Evolutionary conservation across 1,140 invertebrate genomes (phyloP), one percentile per base, ranked within the genome.

Genomic region (Drosophila sproati): DNA sequence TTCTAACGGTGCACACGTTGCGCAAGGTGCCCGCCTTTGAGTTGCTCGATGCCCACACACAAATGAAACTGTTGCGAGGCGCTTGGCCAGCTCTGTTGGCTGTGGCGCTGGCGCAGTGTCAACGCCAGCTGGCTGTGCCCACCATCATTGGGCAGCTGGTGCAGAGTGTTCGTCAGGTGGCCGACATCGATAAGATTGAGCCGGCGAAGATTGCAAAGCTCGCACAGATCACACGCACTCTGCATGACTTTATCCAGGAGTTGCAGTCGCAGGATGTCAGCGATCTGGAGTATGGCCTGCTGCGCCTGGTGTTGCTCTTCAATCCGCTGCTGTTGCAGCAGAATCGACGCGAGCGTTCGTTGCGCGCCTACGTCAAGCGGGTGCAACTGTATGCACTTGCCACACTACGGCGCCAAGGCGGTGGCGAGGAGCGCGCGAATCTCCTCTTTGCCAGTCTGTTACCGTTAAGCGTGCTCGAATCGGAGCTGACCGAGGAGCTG

Each of bases 81-180:
- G 97, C 96, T 82, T 99, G 98, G 98, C 95, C 97, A 88, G 97
- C 99, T 91, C 92, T 99, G 61, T 98, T 99, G 93, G 96, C 96
- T 3, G 93, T 99, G 12, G 98, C 98, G 5, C 94, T 99, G 63
- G 96, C 97, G 2, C 98, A 99, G 92, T 98, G 97, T 92, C 85
- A 88, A 32, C 94, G 96, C 32, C 95, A 95, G 51, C 93, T 98
- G 87, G 97, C 96, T 39, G 93, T 98, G 51, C 94, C 95, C 35
- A 96, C 96, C 66, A 98, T 98, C 80, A 93, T 98, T 48, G 95
- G 95, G 39, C 96, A 97, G 54, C 96, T 98, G 77, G 94, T 97
- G 64, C 93, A 94, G 29, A 95, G 94, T 78, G 95, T 96, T 66
- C 94, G 94, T 41, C 94, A 96, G 93, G 10, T 92, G 60, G 77